phyloP scores from a whole-genome alignment of 2,888 invertebrate genomes.

The Drosophila neonasuta region DNA sequence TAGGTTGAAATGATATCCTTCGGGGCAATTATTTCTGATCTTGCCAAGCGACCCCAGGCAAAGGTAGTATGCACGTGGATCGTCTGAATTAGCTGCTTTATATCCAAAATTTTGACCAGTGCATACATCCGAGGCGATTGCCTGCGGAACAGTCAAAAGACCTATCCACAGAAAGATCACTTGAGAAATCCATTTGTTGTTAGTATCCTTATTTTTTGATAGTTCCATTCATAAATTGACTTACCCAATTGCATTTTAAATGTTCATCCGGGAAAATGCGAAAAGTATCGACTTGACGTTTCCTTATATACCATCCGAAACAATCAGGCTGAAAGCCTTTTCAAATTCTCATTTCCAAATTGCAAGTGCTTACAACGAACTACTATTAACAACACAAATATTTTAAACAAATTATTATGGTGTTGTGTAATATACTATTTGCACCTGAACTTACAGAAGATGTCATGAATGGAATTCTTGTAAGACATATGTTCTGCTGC shows the following conservation, averaged over 20 bases:
- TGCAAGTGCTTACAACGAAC: conserved; percentile 19
- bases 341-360: conserved; percentile 5
- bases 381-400: conserved; percentile 30
- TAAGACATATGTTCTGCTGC: conserved; percentile 26
- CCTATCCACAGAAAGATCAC: conserved; percentile 58
- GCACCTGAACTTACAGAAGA: conserved; percentile 4
- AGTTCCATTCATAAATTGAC: conserved; percentile 16
- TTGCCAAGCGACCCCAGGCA: conserved; percentile 61
- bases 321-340: conserved; percentile 49
- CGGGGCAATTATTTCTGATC: conserved; percentile 38
- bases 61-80: conserved; percentile 52
- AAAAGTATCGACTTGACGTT: conserved; percentile 2
- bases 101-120: conserved; percentile 58
- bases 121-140: conserved; percentile 52
- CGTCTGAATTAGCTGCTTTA: conserved; percentile 45
- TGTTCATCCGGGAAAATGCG: conserved; percentile 42
- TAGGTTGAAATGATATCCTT: conserved; percentile 51
- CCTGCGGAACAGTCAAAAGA: conserved; percentile 55
- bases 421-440: conserved; percentile 1
- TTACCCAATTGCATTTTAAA: conserved; percentile 64
- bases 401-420: conserved; percentile 48
- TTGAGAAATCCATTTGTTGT: conserved; percentile 10
- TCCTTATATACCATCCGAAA: conserved; percentile 50
- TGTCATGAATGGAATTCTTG: conserved; percentile 4
- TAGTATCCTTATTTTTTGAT: background rate